Conservation (phyloP, 2,888 invertebrate genomes). For the Cryptosula pallasiana region DNA sequence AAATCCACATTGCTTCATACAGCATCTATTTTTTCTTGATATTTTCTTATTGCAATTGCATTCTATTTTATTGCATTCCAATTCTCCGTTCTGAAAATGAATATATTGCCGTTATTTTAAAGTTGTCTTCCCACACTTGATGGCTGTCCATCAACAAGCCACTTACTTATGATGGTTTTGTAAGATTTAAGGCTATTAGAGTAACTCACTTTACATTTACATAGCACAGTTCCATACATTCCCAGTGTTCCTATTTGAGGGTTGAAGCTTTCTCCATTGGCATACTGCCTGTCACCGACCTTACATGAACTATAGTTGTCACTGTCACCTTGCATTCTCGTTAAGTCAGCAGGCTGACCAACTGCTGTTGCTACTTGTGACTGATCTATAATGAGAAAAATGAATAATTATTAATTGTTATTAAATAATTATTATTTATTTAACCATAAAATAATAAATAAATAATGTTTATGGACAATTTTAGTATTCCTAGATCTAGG, state of each 20-base stretch:
- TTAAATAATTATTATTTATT: too few species aligned
- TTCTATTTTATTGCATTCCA: not conserved
- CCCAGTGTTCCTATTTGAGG: slow-evolving; percentile 81
- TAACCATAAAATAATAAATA: too few species aligned
- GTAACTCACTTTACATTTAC: slow-evolving; percentile 81
- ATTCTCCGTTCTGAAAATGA: not conserved
- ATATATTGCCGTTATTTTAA: too few species aligned
- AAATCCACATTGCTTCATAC: slow-evolving; percentile 18
- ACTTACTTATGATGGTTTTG: too few species aligned
- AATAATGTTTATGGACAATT: too few species aligned
- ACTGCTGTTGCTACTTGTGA: not conserved
- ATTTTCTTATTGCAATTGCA: slow-evolving; percentile 19
- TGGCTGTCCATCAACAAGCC: too few species aligned
- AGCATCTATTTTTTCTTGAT: slow-evolving; percentile 2
- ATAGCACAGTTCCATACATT: slow-evolving; percentile 80
- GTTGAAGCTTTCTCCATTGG: slow-evolving; percentile 77
- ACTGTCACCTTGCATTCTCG: slow-evolving; percentile 18
- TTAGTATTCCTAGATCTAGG: too few species aligned
- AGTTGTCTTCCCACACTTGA: not conserved
- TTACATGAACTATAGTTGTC: slow-evolving; percentile 61
- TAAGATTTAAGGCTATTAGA: too few species aligned
- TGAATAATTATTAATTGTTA: not conserved
- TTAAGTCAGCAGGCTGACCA: not conserved
- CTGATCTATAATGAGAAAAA: not conserved
- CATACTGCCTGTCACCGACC: slow-evolving; percentile 62